Conservation (phyloP, 2,113 vertebrate species). For the Archilochus colubris region DNA sequence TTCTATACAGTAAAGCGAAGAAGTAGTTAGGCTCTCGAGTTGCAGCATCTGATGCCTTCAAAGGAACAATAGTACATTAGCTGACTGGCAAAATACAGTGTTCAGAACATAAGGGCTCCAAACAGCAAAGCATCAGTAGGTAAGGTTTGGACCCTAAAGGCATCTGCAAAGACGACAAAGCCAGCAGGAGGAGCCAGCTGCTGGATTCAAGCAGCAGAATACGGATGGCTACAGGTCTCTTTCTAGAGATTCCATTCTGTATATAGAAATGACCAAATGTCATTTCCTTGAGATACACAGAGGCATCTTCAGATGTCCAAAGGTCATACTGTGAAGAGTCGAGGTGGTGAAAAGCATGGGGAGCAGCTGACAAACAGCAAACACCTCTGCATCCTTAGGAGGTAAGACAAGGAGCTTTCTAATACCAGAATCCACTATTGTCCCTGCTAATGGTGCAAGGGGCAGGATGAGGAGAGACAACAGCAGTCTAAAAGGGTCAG, state of each 20-base stretch:
- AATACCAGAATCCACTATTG: background rate
- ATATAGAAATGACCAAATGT: background rate
- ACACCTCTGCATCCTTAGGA: background rate
- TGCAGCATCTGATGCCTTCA: slow-evolving; percentile 83
- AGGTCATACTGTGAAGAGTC: background rate
- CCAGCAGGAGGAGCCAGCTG: slow-evolving; percentile 30
- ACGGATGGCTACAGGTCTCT: background rate
- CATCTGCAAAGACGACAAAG: slow-evolving; percentile 80
- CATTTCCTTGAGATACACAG: background rate
- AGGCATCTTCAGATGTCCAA: background rate
- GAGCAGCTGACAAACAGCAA: background rate
- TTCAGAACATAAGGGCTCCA: slow-evolving; percentile 83
- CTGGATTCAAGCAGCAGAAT: background rate
- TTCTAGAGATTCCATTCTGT: background rate
- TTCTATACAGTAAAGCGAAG: slow-evolving; percentile 84
- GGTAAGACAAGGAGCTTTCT: background rate
- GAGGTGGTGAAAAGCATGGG: background rate
- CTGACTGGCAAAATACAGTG: slow-evolving; percentile 85
- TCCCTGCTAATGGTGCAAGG: background rate
- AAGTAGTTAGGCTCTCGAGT: slow-evolving; percentile 87
- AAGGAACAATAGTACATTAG: slow-evolving; percentile 86
- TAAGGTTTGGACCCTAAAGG: slow-evolving; percentile 82
- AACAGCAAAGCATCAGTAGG: slow-evolving; percentile 85
- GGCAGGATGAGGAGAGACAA: background rate
- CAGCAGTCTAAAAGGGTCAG: background rate